Percentiles rank a stretch among this genome's conserved stretches.
Conservation (phyloP, 2,113 vertebrate genomes). For the Pleuronectes platessa region DNA sequence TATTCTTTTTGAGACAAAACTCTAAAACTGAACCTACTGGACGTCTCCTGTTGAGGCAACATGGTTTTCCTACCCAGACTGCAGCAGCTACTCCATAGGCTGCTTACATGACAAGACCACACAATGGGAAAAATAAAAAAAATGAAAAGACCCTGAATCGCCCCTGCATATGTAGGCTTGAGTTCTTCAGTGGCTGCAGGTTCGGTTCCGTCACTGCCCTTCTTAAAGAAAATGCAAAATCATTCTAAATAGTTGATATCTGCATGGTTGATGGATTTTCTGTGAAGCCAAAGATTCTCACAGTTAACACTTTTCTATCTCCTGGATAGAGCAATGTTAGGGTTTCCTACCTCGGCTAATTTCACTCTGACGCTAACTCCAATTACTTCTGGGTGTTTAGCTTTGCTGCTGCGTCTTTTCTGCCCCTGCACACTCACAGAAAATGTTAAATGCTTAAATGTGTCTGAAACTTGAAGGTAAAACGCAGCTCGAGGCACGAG, state of each 20-base stretch:
- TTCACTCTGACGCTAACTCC: neutral
- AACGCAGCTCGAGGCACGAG: neutral
- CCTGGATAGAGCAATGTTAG: neutral
- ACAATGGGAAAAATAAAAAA: too few relatives aligned
- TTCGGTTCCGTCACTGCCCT: too few relatives aligned
- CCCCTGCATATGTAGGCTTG: too few relatives aligned
- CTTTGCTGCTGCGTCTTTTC: neutral
- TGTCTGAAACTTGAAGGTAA: neutral
- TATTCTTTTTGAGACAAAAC: too few relatives aligned
- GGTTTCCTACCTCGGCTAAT: neutral
- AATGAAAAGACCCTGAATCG: too few relatives aligned
- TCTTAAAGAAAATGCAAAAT: neutral
- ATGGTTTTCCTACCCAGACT: too few relatives aligned
- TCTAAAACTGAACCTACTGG: neutral
- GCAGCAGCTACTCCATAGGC: too few relatives aligned
- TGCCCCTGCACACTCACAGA: neutral
- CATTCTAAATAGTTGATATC: neutral
- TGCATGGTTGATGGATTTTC: neutral
- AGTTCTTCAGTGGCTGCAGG: too few relatives aligned
- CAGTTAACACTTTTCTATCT: neutral
- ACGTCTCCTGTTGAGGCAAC: neutral
- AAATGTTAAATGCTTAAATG: slow-evolving; percentile 7
- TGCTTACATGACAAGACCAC: too few relatives aligned
- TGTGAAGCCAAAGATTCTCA: neutral
- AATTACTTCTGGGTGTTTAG: neutral